Percentiles rank a stretch among this genome's conserved stretches.
phyloP scores from a whole-genome alignment of 2,113 vertebrate species.

The Nothocercus nigrocapillus region DNA sequence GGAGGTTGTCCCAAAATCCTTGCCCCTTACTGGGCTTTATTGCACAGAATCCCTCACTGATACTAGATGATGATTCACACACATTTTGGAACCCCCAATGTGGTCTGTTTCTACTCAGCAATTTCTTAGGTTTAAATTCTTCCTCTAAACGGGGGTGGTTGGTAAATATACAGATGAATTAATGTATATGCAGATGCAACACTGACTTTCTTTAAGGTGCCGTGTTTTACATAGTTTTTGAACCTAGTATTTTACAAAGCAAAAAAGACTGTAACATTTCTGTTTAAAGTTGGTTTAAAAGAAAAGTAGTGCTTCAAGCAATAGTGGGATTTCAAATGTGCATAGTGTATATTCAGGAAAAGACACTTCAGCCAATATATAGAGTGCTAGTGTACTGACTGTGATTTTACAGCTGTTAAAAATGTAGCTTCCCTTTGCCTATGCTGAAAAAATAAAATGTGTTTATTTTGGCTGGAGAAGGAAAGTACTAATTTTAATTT shows the following conservation, averaged over 20 bases:
- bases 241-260: neutral
- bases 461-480: neutral
- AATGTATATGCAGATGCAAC: neutral
- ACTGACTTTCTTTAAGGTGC: neutral
- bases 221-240: neutral
- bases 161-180: neutral
- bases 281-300: neutral
- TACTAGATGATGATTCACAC: neutral
- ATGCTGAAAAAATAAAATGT: neutral
- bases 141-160: neutral
- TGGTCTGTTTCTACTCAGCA: neutral
- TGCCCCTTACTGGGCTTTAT: neutral
- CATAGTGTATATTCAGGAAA: neutral
- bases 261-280: neutral
- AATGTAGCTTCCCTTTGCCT: neutral
- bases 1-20: neutral
- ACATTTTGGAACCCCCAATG: neutral
- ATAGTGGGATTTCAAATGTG: neutral
- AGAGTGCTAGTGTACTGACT: neutral
- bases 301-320: neutral
- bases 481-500: neutral
- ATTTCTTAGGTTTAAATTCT: neutral
- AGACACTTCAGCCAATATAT: neutral
- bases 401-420: neutral
- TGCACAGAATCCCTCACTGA: neutral